phyloP scores from a whole-genome alignment of 2,113 vertebrate species.

The Ophiodon elongatus region DNA sequence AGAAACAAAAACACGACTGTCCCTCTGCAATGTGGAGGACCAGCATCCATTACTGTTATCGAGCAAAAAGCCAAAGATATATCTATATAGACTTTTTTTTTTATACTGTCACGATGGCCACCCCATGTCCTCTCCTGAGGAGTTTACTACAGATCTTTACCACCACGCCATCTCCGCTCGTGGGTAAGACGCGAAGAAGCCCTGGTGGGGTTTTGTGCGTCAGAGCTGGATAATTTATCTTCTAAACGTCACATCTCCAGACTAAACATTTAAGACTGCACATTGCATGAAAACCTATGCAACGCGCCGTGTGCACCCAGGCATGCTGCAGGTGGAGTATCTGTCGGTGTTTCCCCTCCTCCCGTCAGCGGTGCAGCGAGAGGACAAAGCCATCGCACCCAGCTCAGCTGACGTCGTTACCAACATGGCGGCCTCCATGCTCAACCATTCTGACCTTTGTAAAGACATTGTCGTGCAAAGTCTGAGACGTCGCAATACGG shows the following conservation, averaged over 20 bases:
- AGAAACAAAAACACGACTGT: conserved; percentile 5
- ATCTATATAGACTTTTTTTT: too few relatives aligned
- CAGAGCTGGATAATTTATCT: neutral
- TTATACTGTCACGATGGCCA: neutral
- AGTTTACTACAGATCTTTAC: neutral
- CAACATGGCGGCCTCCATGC: conserved; percentile 87
- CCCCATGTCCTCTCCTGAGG: neutral
- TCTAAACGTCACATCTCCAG: neutral
- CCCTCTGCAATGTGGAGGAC: too few relatives aligned
- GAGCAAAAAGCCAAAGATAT: too few relatives aligned
- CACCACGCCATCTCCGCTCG: neutral
- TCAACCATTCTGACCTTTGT: conserved; percentile 88
- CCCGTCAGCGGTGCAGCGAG: conserved; percentile 11
- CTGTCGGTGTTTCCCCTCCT: neutral
- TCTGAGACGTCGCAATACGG: neutral
- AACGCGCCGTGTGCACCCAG: neutral
- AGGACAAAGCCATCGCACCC: conserved; percentile 65
- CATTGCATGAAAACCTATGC: neutral
- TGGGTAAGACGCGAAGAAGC: conserved; percentile 19
- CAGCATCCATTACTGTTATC: neutral
- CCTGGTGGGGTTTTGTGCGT: too few relatives aligned
- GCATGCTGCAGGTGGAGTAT: neutral
- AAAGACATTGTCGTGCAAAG: conserved; percentile 63
- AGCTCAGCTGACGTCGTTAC: conserved; percentile 52
- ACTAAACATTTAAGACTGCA: neutral